Evolutionary conservation across 2,888 invertebrate species (phyloP), one percentile per base, ranked within the genome.

Genomic region (Eupithecia tripunctaria): DNA sequence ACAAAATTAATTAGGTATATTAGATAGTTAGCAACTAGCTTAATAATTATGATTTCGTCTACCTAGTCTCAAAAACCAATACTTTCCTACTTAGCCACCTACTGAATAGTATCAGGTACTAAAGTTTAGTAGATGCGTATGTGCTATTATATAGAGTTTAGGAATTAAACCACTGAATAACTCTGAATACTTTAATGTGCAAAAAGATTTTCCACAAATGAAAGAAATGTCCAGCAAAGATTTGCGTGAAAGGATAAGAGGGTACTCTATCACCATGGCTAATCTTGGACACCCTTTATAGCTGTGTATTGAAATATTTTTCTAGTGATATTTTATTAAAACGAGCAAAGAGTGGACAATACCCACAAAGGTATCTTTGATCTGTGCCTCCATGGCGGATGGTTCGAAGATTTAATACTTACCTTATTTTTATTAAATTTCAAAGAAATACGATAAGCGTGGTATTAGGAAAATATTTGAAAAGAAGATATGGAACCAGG

Each of bases 311-410:
- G 85, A 86, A 89, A 89, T 88, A 92, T 90, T 92, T 93, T 93
- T 91, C 88, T 90, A 90, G 88, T 90, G 84, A 91, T 92, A 92
- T 93, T 93, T 92, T 91, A 91, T 93, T 91, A 87, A 81, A 86
- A 82, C 84, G 81, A 84, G 86, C 81, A 82, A 82, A 86, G 83
- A 82, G 70, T 77, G 76, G 77, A 78, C 75, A 79, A 74, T 63
- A 21, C 15, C 76, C 80, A 77, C 76, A 79, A 82, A 82, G 68
- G 77, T 88, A 85, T 88, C 91, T 93, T 92, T 92, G 91, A 94
- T 92, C 89, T 79, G 72, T 75, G 79, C 82, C 82, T 81, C 80
- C 80, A 77, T 82, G 76, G 73, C 62, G 76, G 78, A 70, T 59
- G 27, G 59, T 70, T 68, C 41, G 47, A 70, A 68, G 43, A 74